Evolutionary conservation across 1,140 invertebrate species (phyloP).

Genomic region (Temnothorax curvispinosus): DNA sequence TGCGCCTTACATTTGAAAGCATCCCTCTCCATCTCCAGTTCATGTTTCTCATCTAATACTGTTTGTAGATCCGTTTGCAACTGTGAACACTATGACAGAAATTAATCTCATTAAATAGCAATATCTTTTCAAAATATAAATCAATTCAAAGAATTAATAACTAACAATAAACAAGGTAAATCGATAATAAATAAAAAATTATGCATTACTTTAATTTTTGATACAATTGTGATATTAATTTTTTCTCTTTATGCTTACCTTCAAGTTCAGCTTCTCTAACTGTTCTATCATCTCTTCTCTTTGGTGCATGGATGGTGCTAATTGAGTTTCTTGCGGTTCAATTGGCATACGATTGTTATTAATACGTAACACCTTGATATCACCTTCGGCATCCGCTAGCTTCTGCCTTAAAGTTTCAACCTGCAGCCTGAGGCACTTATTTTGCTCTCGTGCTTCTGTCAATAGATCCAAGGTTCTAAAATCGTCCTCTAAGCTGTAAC

Average conservation of each 20-base stretch:
- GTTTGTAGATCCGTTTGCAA: constrained; percentile 91
- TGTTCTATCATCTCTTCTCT: constrained; percentile 90
- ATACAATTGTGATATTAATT: not conserved
- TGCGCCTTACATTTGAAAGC: constrained; percentile 95
- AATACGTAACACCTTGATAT: constrained; percentile 88
- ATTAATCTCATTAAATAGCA: constrained; percentile 1
- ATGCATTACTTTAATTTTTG: not conserved
- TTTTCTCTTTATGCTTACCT: constrained; percentile 81
- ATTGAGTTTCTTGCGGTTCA: constrained; percentile 73
- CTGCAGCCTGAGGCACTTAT: constrained; percentile 89
- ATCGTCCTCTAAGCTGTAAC: constrained; percentile 68
- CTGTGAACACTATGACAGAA: constrained; percentile 87
- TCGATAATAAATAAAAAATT: not conserved
- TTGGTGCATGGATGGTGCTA: constrained; percentile 85
- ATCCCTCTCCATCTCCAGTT: constrained; percentile 92
- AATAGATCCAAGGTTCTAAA: constrained; percentile 83
- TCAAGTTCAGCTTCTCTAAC: constrained; percentile 89
- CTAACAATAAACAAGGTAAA: not conserved
- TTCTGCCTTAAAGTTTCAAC: constrained; percentile 90
- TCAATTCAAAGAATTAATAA: not conserved
- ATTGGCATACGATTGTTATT: constrained; percentile 79
- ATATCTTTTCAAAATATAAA: constrained; percentile 13
- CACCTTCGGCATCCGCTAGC: constrained; percentile 90
- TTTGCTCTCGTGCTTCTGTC: constrained; percentile 88
- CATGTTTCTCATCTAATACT: constrained; percentile 95